Base-by-base conservation (phyloP, 1,140 invertebrate genomes). In the Drosophila nikananu region DNA sequence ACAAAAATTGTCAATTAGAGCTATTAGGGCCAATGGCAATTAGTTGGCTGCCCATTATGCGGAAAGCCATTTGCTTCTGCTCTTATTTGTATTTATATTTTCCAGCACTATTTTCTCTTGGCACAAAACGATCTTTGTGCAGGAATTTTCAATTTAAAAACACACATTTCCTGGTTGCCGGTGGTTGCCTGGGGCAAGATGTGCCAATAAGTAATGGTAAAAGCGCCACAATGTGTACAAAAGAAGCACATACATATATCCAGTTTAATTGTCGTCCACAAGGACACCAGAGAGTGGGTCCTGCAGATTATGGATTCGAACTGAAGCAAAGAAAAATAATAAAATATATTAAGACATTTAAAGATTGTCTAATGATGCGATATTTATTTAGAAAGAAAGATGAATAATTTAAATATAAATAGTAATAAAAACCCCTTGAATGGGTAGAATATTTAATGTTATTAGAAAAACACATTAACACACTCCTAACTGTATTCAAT, bases 1-100 rank as follows among this genome's bases (percentile, higher is more conserved):
- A 80, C 71, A 62, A 74, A 67, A 74, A 75, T 57, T 67, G 81
- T 73, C 81, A 84, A 84, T 84, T 84, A 83, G 86, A 87, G 68
- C 68, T 65, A 82, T 86, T 86, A 79, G 32, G 58, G 58, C 51
- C 77, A 73, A 80, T 60, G 77, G 78, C 65, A 83, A 77, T 86
- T 86, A 84, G 79, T 84, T 83, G 59, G 35, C 23, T 52, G 55
- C 39, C 59, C 71, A 75, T 82, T 82, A 44, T 74, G 80, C 37
- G 60, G 77, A 55, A 62, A 61, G 49, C 44, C 92, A 42, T 60
- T 91, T 10, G 83, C 78, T 17, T 72, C 23, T 12, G 23, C 66
- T 35, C 37, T 19, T 41, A 73, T 42, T 59, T 51, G 41, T 73
- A 52, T 51, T 42, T 73, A n/a, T 59, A 30, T 63, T 21, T 48